Conservation (phyloP, 2,113 vertebrate genomes). For the Alectura lathami region DNA sequence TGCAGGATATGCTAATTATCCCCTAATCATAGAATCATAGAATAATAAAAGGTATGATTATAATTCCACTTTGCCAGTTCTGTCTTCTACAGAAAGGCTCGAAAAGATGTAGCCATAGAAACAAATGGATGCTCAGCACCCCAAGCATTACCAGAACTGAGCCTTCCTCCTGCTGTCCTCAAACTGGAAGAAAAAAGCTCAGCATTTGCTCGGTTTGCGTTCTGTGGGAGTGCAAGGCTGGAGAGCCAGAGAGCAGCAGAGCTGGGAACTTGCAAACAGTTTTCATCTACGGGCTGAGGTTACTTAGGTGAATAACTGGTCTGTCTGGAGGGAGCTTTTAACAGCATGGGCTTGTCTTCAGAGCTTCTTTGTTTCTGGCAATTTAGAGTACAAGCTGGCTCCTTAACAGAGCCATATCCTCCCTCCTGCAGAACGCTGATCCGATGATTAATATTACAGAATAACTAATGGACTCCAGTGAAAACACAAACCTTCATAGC, state of each 20-base stretch:
- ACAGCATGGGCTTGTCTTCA: not conserved
- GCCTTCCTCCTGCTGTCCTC: not conserved
- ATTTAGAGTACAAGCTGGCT: not conserved
- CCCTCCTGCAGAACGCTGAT: not conserved
- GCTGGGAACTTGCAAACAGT: not conserved
- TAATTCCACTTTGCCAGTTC: not conserved
- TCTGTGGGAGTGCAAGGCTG: not conserved
- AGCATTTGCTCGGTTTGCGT: not conserved
- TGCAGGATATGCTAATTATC: conserved; percentile 9
- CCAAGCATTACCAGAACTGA: not conserved
- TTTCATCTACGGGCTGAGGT: not conserved
- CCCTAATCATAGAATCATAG: too few species aligned
- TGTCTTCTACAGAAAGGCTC: not conserved
- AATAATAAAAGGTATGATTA: conserved; percentile 27
- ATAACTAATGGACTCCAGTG: not conserved
- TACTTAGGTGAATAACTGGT: not conserved
- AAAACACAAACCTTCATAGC: not conserved
- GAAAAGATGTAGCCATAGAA: conserved; percentile 46
- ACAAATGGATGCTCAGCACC: conserved; percentile 3
- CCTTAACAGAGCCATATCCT: not conserved
- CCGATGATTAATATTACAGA: not conserved
- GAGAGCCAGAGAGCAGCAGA: not conserved
- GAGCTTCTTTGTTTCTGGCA: not conserved
- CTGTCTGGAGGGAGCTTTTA: not conserved
- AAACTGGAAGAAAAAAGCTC: not conserved